Base-by-base conservation (phyloP, 2,888 invertebrate species). In the Willowsia nigromaculata region DNA sequence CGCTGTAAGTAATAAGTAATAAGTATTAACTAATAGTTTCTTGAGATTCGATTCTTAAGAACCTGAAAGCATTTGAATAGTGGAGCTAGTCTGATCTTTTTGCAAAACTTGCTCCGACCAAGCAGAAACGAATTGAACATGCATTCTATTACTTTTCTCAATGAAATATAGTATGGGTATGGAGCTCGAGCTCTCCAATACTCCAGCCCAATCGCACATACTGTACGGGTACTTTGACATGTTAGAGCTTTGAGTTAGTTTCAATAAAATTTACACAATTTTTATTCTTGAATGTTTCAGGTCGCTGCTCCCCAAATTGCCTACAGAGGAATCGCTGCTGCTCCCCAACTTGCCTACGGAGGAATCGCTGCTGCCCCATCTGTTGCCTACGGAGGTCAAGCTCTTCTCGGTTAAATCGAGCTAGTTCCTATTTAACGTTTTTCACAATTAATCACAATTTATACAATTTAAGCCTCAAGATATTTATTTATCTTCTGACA, bases 351-450 rank as follows among this genome's bases (percentile, higher is more conserved):
- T 6, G 65, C 27, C 27, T 68, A 40, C 18, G 71, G 71, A 40
- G 43, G 47, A 22, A 33, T 27, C 56, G 11, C 18, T 18, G 56
- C 53, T 33, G 56, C 53, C 56, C 80, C 56, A 78, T 40, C 40
- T 47, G 43, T 11, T 22, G 74, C 74, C 22, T 50, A 47, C 15
- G 76, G 30, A 6, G 78, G 76, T 18, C 71, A 3, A 22, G 74
- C 43, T 22, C 80, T 47, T 18, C 50, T 76, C 76, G 40, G 40
- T 40, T 43, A 71, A 71, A 71, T 71, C 18, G n/a, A 62, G 30
- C 27, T 13, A 30, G 1, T 15, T 62, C 22, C 13, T 4, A 3
- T 18, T 13, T n/a, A 62, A 27, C 22, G 11, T 65, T 18, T 65
- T 33, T 22, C 40, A 1, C 18, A 15, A 22, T 15, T 43, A 11